Evolutionary conservation across 2,113 vertebrate species (phyloP).

Genomic region (Ammospiza caudacuta): DNA sequence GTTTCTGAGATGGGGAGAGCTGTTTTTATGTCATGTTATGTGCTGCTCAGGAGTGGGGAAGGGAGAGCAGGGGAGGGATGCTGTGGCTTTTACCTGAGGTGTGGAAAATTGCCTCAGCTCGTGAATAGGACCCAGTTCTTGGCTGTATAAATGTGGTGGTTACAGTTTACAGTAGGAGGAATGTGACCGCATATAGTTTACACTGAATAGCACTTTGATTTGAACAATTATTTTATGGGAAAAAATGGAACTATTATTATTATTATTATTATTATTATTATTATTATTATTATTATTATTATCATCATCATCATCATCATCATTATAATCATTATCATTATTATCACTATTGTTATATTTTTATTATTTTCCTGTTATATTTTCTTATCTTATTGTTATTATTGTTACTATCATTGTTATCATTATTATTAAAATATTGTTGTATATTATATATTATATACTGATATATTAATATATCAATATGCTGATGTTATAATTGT

Average conservation of each 20-base stretch:
- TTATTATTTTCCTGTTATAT: background rate
- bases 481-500: background rate
- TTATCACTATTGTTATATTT: no score
- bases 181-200: background rate
- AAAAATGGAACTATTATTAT: background rate
- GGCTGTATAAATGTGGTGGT: background rate
- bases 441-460: no score
- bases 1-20: background rate
- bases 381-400: no score
- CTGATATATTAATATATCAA: background rate
- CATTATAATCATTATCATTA: no score
- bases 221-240: background rate
- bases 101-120: background rate
- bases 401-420: no score
- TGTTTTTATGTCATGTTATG: fast-evolving
- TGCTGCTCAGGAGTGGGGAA: background rate
- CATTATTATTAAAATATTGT: no score
- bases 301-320: no score
- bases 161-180: background rate
- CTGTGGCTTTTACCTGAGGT: background rate
- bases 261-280: no score
- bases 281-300: no score
- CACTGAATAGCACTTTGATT: background rate
- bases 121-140: background rate
- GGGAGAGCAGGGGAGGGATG: background rate